Base-by-base conservation (phyloP, 2,113 vertebrate genomes). In the Otis tarda region DNA sequence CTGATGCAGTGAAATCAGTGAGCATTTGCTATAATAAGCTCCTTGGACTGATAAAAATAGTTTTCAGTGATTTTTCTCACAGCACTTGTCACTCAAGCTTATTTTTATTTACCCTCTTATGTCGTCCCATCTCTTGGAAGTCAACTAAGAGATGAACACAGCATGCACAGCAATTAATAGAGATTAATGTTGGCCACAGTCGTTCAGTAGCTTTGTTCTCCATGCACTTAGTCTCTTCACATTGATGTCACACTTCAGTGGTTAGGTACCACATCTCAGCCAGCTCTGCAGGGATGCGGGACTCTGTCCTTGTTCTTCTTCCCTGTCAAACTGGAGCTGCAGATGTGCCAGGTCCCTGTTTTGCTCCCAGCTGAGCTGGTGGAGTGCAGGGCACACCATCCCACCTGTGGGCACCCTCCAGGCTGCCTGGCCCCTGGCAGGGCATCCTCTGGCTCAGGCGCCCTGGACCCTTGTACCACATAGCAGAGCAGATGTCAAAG, bases 321-420 rank as follows among this genome's bases (percentile, higher is more conserved):
- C 39, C 41, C 30, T 37, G n/a, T 16, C 55, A 16, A 60, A 43
- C 21, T 2, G 1, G 47, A 61, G 81, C 27, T 56, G 43, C 0
- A 2, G 49, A 25, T 21, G 9, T 3, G 0, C 6, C 0, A 1
- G 17, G 25, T n/a, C 16, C 37, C 41, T 21, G 9, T 39, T 19
- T 30, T 2, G 0, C 37, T 67, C 69, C 39, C 4, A 2, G 31
- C 35, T 43, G 53, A 60, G 59, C 49, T 37, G 55, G 45, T 19
- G 19, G 17, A 60, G 19, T 0, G 1, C 3, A 3, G 64, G 33
- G 20, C 33, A 28, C 1, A 1, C 14, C 6, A 3, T 27, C 7
- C 22, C 14, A 12, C 0, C 52, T 28, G 55, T 27, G n/a, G 47
- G 37, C 25, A 57, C 33, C 3, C 0, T 14, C 5, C 4, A 61